Evolutionary conservation across 2,113 vertebrate genomes (phyloP).

Genomic region (Eupsittula cactorum): DNA sequence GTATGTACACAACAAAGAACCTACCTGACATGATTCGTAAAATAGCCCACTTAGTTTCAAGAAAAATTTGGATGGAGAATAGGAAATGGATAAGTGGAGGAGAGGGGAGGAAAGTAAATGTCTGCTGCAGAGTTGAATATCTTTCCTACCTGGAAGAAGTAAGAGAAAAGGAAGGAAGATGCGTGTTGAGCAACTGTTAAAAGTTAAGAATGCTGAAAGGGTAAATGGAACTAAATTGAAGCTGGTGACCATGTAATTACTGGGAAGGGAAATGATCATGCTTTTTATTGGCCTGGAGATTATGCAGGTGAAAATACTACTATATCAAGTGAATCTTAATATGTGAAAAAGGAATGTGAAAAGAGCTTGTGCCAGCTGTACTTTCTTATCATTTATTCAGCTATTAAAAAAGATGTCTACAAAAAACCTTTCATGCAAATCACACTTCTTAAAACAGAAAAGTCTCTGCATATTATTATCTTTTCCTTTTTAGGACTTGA

Average conservation of each 20-base stretch:
- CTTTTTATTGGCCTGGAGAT: conserved; percentile 19
- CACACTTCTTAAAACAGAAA: neutral
- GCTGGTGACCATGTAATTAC: conserved; percentile 17
- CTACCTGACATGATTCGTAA: neutral
- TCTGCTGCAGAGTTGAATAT: neutral
- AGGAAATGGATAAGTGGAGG: neutral
- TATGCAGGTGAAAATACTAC: neutral
- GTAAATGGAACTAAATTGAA: conserved; percentile 30
- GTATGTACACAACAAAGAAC: neutral
- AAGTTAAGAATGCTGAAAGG: conserved; percentile 5
- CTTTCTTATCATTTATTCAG: neutral
- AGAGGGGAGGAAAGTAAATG: neutral
- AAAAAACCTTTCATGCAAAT: neutral
- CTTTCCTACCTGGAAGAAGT: neutral
- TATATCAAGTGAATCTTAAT: neutral
- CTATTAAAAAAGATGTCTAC: neutral
- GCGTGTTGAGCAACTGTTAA: neutral
- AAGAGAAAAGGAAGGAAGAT: neutral
- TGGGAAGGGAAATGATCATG: neutral
- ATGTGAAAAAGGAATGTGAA: neutral
- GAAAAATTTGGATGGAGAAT: neutral
- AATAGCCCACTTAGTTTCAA: neutral
- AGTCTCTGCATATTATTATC: neutral
- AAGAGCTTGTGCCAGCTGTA: neutral
- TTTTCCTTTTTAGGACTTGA: neutral